Percentiles rank a stretch among this genome's conserved stretches.
phyloP scores from a whole-genome alignment of 1,140 invertebrate genomes.

The Orchesella cincta region DNA sequence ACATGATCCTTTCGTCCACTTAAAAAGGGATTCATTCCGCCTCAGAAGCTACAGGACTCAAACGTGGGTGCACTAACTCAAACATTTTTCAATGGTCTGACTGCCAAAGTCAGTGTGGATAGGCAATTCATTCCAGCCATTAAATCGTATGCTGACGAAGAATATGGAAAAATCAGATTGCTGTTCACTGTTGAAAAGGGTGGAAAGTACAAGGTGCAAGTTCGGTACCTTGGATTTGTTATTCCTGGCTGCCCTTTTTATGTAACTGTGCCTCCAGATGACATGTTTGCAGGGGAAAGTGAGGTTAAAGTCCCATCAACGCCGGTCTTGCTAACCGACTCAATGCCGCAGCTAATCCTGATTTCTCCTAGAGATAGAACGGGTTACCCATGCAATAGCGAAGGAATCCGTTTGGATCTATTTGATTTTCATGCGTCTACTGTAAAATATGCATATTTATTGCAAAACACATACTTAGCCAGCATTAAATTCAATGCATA shows the following conservation, averaged over 20 bases:
- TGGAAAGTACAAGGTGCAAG: conserved; percentile 21
- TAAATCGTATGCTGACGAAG: not conserved
- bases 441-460: no score
- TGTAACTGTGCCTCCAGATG: conserved; percentile 3
- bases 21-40: no score
- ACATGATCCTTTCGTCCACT: no score
- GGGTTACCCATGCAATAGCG: not conserved
- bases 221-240: conserved; percentile 30
- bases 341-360: not conserved
- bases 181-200: conserved; percentile 4
- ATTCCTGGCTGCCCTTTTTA: conserved; percentile 28
- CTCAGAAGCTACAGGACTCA: not conserved
- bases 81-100: not conserved
- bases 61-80: not conserved
- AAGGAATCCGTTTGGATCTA: conserved; percentile 3
- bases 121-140: not conserved
- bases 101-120: not conserved
- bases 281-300: not conserved
- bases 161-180: not conserved
- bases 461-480: no score
- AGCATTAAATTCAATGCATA: not conserved
- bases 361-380: conserved; percentile 7
- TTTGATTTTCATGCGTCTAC: conserved; percentile 19
- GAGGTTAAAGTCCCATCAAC: not conserved
- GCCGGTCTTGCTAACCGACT: not conserved